Base-by-base conservation (phyloP, 2,888 invertebrate species). In the Nomada ruficornis region DNA sequence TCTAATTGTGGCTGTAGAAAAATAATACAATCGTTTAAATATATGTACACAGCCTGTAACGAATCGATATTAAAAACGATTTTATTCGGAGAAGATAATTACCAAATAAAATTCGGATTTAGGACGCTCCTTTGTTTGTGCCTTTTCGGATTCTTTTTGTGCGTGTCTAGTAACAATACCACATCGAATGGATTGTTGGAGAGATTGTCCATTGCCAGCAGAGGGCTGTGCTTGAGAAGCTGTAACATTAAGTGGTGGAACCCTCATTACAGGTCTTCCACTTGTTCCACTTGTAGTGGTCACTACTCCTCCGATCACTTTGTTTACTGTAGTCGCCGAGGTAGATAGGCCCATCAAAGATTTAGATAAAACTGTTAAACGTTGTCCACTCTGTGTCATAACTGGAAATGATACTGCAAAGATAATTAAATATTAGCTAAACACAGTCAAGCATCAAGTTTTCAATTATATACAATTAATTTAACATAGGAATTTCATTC, bases 351-450 rank as follows among this genome's bases (percentile, higher is more conserved):
- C 93, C 86, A 95, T 93, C 18, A 95, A 91, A 64, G 95, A 94
- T 90, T 95, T 95, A 0, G 95, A 94, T 47, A 95, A 86, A 71
- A 96, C 94, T 11, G 96, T 95, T 63, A 96, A 91, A 73, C 96
- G 94, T 86, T 96, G 96, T 10, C 96, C 96, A 91, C 94, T 94
- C 2, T 94, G 92, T 13, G 95, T 94, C 91, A 95, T 93, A 47
- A 95, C 94, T 86, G 92, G 91, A 91, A 94, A 90, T 54, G 93
- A 92, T 74, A 92, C 91, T 91, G 78, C 60, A 84, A 72, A 59
- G 20, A 79, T 10, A 65, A 65, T 44, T 78, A 11, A 11, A 47
- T 59, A 50, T 81, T 77, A 81, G 11, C 29, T 26, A 44, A 2
- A 7, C 11, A 7, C 54, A 10, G 23, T 10, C 3, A 18, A 15